Evolutionary conservation across 2,888 invertebrate genomes (phyloP).

Genomic region (Drosophila nr. perissopoda): DNA sequence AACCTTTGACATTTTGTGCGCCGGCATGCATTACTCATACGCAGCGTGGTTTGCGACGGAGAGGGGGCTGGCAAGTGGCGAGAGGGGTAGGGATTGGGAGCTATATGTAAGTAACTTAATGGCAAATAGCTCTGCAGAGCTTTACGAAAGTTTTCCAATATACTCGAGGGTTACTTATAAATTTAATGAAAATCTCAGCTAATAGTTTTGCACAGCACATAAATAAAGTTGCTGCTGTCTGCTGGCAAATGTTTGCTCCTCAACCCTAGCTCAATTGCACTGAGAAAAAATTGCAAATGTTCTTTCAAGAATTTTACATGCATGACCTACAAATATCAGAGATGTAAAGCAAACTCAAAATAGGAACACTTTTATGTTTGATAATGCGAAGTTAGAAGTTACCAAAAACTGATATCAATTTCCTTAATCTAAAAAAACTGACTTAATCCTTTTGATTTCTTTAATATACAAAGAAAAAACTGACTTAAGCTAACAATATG

Average conservation of each 20-base stretch:
- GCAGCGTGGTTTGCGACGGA: conserved; percentile 49
- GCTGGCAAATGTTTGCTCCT: conserved; percentile 6
- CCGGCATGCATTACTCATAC: conserved; percentile 79
- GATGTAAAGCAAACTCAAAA: background rate
- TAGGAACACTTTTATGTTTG: too few species aligned
- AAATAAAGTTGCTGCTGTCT: conserved; percentile 58
- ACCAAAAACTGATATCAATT: background rate
- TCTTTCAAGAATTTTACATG: background rate
- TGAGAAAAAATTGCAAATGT: background rate
- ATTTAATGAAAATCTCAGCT: conserved; percentile 79
- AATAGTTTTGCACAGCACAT: conserved; percentile 71
- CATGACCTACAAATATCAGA: background rate
- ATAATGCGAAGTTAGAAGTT: background rate
- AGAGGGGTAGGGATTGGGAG: background rate
- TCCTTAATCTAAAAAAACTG: background rate
- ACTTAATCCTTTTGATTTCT: background rate
- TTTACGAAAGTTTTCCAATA: conserved; percentile 70
- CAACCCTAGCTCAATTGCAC: background rate
- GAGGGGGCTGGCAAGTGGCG: background rate
- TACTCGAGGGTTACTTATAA: conserved; percentile 57
- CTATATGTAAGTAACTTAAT: conserved; percentile 60
- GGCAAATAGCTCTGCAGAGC: conserved; percentile 48
- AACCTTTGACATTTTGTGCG: conserved; percentile 78
- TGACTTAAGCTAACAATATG: background rate
- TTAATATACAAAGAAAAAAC: background rate